Evolutionary conservation across 1,140 invertebrate genomes (phyloP), one percentile per base, ranked within the genome.

Genomic region (Acyrthosiphon pisum): DNA sequence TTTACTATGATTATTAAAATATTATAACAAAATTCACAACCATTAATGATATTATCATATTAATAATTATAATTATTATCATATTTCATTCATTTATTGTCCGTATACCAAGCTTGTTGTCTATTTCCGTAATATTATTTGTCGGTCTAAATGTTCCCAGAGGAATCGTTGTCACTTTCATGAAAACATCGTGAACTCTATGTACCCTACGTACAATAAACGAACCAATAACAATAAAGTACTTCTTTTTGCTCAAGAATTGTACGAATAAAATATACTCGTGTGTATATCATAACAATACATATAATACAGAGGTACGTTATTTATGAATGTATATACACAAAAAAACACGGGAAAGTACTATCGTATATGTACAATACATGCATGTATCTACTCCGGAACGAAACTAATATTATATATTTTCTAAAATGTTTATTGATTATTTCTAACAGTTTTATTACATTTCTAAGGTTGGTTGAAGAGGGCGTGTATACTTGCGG

Each of bases 391-490:
- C 9, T 44, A 41, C 37, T 30, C 37, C 8, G 23, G 37, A 84
- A 30, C 37, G 41, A 84, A 23, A 23, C 41, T 44, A 26, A 84
- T 84, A 87, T 87, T 48, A 48, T 30, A 18, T 26, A 48, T 87
- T 56, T 90, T 23, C 48, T 56, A 41, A 56, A 90, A 90, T 90
- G 50, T 56, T 56, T 90, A 90, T 90, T 56, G 88, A 90, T 90
- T 90, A 90, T 56, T 90, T 56, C 22, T 53, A 41, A 90, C 23
- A n/a, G 88, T 90, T 56, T 88, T 56, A 41, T 56, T 56, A 90
- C 88, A 56, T 56, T 41, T 88, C n/a, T 50, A 26, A 56, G 20
- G 88, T 37, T 56, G n/a, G 50, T 48, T 22, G n/a, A 18, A n/a
- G 8, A 37, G 44, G 46, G 50, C 23, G 26, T 53, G 88, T 37